phyloP scores from a whole-genome alignment of 2,113 vertebrate species.

The Misgurnus anguillicaudatus region DNA sequence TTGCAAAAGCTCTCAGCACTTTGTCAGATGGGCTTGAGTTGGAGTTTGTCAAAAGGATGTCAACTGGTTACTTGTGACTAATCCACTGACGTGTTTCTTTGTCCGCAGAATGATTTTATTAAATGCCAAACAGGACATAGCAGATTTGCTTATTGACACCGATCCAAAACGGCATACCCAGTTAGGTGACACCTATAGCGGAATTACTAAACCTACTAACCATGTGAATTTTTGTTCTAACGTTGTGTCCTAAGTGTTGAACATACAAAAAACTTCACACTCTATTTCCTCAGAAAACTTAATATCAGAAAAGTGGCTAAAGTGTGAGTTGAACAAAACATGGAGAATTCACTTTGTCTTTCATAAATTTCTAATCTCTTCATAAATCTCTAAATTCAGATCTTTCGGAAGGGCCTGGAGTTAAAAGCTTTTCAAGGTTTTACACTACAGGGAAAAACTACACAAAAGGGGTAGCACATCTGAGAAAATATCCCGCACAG shows the following conservation, averaged over 20 bases:
- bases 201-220: conserved; percentile 26
- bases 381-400: conserved; percentile 2
- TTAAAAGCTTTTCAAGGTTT: conserved; percentile 32
- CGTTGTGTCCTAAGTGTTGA: not conserved
- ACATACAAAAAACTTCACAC: not conserved
- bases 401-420: not conserved
- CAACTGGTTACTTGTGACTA: not conserved
- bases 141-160: conserved; percentile 20
- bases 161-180: conserved; percentile 3
- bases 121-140: conserved; percentile 15
- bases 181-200: not conserved
- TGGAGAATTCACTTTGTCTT: conserved; percentile 17
- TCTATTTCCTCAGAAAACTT: no score
- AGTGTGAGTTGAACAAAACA: not conserved
- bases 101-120: no score
- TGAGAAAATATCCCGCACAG: conserved; percentile 5
- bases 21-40: not conserved
- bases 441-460: conserved; percentile 5
- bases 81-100: not conserved
- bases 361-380: conserved; percentile 17
- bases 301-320: not conserved
- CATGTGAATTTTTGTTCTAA: conserved; percentile 8
- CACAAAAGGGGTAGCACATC: conserved; percentile 43
- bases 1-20: not conserved
- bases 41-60: not conserved